Conservation (phyloP, 2,888 invertebrate genomes). For the Antheraea yamamai region DNA sequence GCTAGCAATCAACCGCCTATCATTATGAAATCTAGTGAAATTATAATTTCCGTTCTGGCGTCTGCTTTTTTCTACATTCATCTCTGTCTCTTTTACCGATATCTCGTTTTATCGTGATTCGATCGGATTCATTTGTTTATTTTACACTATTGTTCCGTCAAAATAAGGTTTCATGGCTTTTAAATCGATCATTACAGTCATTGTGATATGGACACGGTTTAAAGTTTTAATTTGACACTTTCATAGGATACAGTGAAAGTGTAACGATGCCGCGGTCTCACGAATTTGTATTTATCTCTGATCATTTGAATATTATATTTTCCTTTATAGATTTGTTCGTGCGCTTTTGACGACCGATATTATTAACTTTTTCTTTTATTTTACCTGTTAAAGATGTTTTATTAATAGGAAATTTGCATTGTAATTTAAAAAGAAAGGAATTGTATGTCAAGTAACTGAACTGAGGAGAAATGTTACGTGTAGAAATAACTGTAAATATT, state of each 20-base stretch:
- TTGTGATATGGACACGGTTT: slow-evolving; percentile 32
- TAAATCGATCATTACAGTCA: slow-evolving; percentile 38
- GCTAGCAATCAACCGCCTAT: slow-evolving; percentile 5
- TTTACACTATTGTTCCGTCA: slow-evolving; percentile 46
- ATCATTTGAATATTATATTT: slow-evolving; percentile 15
- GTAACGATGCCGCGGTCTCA: slow-evolving; percentile 37
- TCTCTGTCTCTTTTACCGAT: slow-evolving; percentile 34
- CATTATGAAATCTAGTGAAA: slow-evolving; percentile 49
- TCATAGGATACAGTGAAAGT: slow-evolving; percentile 40
- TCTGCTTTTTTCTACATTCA: slow-evolving; percentile 27
- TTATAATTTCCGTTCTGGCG: slow-evolving; percentile 39
- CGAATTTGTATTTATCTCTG: slow-evolving; percentile 43
- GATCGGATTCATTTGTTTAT: slow-evolving; percentile 41
- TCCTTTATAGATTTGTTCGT: slow-evolving; percentile 10
- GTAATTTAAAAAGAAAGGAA: neutral
- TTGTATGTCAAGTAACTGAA: neutral
- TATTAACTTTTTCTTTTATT: neutral
- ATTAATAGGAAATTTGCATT: neutral
- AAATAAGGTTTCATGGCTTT: slow-evolving; percentile 42
- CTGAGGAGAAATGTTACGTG: neutral
- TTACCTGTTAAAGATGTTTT: neutral
- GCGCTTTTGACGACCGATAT: neutral
- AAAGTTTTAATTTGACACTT: slow-evolving; percentile 43
- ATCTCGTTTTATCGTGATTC: slow-evolving; percentile 36
- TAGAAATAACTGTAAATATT: no score